Evolutionary conservation across 2,113 vertebrate genomes (phyloP).

Genomic region (Noctilio leporinus): DNA sequence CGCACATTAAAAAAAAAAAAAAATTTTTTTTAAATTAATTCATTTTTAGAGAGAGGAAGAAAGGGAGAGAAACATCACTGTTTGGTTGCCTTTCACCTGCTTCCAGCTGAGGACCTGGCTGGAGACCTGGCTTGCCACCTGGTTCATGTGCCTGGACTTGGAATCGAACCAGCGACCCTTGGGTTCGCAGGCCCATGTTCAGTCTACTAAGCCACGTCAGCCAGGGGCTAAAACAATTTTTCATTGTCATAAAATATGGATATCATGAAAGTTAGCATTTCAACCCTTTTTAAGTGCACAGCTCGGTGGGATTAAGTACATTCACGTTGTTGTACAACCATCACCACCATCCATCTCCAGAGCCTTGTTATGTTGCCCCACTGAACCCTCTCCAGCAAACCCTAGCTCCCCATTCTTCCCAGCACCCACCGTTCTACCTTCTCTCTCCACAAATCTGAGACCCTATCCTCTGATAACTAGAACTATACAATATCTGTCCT

Average conservation of each 20-base stretch:
- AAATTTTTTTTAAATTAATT: too few relatives aligned
- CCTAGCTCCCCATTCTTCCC: rapidly evolving
- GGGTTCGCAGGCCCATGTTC: too few relatives aligned
- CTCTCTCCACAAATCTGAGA: rapidly evolving
- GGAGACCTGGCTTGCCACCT: too few relatives aligned
- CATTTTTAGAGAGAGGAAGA: too few relatives aligned
- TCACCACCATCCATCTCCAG: not conserved
- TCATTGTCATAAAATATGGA: not conserved
- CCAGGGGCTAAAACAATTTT: too few relatives aligned
- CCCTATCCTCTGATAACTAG: rapidly evolving
- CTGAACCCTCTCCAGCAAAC: not conserved
- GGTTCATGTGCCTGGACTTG: too few relatives aligned
- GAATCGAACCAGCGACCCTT: too few relatives aligned
- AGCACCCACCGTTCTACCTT: rapidly evolving
- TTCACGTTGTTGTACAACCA: not conserved
- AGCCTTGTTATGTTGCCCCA: not conserved
- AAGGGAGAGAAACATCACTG: too few relatives aligned
- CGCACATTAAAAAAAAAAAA: too few relatives aligned
- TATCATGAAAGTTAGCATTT: not conserved
- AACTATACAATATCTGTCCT: rapidly evolving
- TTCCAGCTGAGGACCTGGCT: too few relatives aligned
- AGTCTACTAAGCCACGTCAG: too few relatives aligned
- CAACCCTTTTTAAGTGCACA: not conserved
- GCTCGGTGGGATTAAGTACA: not conserved
- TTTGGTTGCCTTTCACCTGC: too few relatives aligned